Evolutionary conservation across 1,140 invertebrate genomes (phyloP), one percentile per base, ranked within the genome.

Genomic region (Drosophila tsacasi): DNA sequence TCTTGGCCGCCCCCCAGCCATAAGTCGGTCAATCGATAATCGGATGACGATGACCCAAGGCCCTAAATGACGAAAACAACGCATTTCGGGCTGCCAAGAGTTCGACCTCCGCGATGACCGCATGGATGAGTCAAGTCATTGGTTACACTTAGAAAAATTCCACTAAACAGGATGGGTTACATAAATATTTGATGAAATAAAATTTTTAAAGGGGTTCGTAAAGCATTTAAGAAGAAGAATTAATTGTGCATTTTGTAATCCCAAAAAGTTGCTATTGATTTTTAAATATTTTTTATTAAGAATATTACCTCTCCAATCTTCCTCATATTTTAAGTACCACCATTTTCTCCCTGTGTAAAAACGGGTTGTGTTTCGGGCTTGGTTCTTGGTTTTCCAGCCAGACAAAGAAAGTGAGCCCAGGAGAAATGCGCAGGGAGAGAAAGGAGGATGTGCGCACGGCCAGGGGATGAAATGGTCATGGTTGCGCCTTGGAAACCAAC

Each of bases 11-110:
- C 19, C 50, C 61, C 66, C 66, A 68, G 68, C 75, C 67, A 74
- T 86, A 83, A 83, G 37, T 83, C 55, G 76, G 79, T 71, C 80
- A 86, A 83, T 87, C 83, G 80, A 86, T 87, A 80, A 83, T 79
- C 62, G 68, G 71, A 77, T 73, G 63, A 73, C 61, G 69, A 40
- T 76, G 77, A 78, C 78, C 69, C 75, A 79, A 39, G 39, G 69
- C 71, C 47, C 19, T 72, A 27, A 65, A 59, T 73, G 42, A 83
- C 65, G 23, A 79, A 59, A 73, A 71, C 84, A 89, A 62, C 66
- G 42, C 73, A 86, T 80, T 55, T 83, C 60, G 40, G 75, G 15
- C 71, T 57, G 39, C 35, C 25, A 50, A 73, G 47, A 66, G 52
- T 54, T 77, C 71, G 59, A 61, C 62, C 64, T 72, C 61, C 54